phyloP scores from a whole-genome alignment of 2,888 invertebrate genomes.

The Agonopterix alstromeriana region DNA sequence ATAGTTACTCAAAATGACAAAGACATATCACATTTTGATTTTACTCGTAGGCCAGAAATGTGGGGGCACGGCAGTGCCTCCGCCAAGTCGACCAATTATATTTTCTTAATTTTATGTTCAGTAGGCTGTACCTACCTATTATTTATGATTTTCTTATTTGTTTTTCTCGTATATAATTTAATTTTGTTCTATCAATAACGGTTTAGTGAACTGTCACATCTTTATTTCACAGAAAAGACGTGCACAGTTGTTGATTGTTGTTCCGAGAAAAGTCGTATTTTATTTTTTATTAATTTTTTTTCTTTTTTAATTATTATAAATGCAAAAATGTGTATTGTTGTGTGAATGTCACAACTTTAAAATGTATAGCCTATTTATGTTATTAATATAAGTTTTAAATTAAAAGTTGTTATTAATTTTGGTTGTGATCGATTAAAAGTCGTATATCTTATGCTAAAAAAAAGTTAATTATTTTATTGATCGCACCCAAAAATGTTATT shows the following conservation, averaged over 20 bases:
- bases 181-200: background rate
- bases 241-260: constrained; percentile 23
- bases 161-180: background rate
- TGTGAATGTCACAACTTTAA: background rate
- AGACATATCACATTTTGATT: no score
- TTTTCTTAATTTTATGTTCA: constrained; percentile 1
- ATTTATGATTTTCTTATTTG: background rate
- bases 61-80: no score
- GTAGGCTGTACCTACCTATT: background rate
- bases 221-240: constrained; percentile 54
- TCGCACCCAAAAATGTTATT: constrained; percentile 53
- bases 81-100: no score
- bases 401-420: constrained; percentile 33
- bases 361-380: constrained; percentile 2
- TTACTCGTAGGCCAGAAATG: no score
- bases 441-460: constrained; percentile 20
- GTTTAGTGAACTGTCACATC: constrained; percentile 42
- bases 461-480: constrained; percentile 31
- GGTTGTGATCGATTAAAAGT: constrained; percentile 61
- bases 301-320: background rate
- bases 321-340: background rate
- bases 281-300: no score
- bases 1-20: no score
- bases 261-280: no score
- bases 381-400: constrained; percentile 3